phyloP scores from a whole-genome alignment of 2,888 invertebrate species.

The Dascillus cervinus region DNA sequence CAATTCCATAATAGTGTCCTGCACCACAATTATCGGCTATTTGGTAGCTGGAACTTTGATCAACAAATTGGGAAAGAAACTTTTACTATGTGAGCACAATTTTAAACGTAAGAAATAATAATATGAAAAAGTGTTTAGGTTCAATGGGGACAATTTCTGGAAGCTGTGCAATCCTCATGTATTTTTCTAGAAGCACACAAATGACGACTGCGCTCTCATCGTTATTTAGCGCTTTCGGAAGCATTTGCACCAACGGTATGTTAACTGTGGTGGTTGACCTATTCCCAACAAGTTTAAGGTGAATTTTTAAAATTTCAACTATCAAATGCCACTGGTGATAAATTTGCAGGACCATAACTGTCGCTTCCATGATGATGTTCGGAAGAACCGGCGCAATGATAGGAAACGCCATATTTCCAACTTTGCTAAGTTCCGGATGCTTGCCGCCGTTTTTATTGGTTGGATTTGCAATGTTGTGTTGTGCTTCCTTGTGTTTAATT shows the following conservation, averaged over 20 bases:
- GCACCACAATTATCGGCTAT: not conserved
- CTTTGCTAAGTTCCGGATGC: slow-evolving; percentile 60
- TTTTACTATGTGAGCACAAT: slow-evolving; percentile 45
- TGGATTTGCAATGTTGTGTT: slow-evolving; percentile 53
- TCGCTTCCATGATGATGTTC: slow-evolving; percentile 62
- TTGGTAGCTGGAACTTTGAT: slow-evolving; percentile 51
- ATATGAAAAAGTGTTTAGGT: slow-evolving; percentile 2
- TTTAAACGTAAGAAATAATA: slow-evolving; percentile 18
- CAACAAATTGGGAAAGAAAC: slow-evolving; percentile 47
- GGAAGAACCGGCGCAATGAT: slow-evolving; percentile 63
- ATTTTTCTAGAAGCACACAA: slow-evolving; percentile 48
- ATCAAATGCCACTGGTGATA: not conserved
- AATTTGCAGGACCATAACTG: slow-evolving; percentile 57
- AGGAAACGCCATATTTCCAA: slow-evolving; percentile 65
- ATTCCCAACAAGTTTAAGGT: slow-evolving; percentile 61
- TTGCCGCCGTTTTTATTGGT: slow-evolving; percentile 65
- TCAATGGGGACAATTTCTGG: slow-evolving; percentile 40
- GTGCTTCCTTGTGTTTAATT: not conserved
- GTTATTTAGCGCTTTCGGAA: slow-evolving; percentile 46
- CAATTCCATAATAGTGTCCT: slow-evolving; percentile 56
- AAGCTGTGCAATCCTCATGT: slow-evolving; percentile 45
- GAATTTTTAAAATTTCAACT: not conserved
- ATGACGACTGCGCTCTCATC: slow-evolving; percentile 51
- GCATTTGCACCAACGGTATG: slow-evolving; percentile 53
- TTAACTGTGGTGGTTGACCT: slow-evolving; percentile 56